A percentile compares a stretch with the other conserved stretches of the same genome.
These are phyloP conservation scores for Falco cherrug DNA, from an alignment of 2,797 vertebrate species.

Conservation along the genomic window DNA sequence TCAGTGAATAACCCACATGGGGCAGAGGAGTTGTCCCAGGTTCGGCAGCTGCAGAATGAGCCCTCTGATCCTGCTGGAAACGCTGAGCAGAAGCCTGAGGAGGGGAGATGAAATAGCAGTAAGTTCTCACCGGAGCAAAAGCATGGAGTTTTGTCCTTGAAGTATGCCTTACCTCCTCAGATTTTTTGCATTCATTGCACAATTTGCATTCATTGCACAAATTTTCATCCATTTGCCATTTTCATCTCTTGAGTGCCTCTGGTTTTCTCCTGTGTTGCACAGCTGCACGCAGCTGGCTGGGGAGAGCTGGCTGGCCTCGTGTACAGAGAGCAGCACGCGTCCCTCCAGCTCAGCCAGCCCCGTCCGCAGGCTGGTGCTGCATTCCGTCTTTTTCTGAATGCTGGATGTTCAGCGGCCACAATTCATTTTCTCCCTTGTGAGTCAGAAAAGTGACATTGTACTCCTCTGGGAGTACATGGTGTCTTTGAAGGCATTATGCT, in stretches of 20 bases:
- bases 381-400: background rate
- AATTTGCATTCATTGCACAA: no score
- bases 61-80: conserved; percentile 80
- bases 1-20: no score
- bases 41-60: no score
- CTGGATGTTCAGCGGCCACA: background rate
- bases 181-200: no score
- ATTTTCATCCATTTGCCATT: background rate
- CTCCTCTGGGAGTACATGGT: background rate
- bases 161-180: background rate
- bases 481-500: background rate
- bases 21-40: no score
- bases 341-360: background rate
- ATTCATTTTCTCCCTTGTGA: background rate
- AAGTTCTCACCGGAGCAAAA: background rate
- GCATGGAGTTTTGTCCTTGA: background rate
- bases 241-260: background rate
- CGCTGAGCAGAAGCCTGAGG: conserved; percentile 89
- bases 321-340: background rate
- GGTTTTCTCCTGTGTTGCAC: background rate
- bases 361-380: background rate
- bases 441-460: background rate
- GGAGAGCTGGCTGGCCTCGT: background rate
- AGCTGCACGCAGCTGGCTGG: background rate
- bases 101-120: conserved; percentile 78